Evolutionary conservation across 2,888 invertebrate species (phyloP).

Genomic region (Cantharis lateralis): DNA sequence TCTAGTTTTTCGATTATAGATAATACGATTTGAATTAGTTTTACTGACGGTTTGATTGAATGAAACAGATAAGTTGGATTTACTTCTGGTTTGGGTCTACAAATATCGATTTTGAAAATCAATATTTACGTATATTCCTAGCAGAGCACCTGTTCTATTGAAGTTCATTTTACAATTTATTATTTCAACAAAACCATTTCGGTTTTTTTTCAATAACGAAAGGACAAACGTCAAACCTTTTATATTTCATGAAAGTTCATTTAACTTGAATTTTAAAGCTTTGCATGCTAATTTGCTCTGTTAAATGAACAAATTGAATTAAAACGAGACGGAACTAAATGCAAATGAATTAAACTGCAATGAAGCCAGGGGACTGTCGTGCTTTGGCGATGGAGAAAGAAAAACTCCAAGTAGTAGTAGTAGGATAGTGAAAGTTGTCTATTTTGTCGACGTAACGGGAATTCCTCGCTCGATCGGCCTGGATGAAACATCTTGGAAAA

Average conservation of each 20-base stretch:
- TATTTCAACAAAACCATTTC: background rate
- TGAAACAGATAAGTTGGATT: slow-evolving; percentile 6
- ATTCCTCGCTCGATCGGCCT: background rate
- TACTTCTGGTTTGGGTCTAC: slow-evolving; percentile 2
- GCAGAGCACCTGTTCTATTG: background rate
- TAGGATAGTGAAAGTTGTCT: background rate
- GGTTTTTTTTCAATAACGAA: background rate
- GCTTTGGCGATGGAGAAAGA: background rate
- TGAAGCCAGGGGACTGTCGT: background rate
- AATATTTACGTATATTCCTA: background rate
- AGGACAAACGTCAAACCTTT: background rate
- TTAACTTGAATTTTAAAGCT: background rate
- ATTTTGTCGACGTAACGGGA: background rate
- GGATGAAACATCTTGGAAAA: background rate
- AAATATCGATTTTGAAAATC: slow-evolving; percentile 1
- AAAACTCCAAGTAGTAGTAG: background rate
- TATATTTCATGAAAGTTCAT: background rate
- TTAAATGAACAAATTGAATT: background rate
- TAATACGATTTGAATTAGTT: slow-evolving; percentile 11
- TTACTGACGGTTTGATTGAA: slow-evolving; percentile 11
- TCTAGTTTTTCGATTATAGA: slow-evolving; percentile 1
- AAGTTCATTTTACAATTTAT: background rate
- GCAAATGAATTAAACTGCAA: background rate
- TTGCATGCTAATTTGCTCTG: background rate
- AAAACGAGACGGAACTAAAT: background rate